Base-by-base conservation (phyloP, 2,888 invertebrate species). In the Cynaeus angustus region DNA sequence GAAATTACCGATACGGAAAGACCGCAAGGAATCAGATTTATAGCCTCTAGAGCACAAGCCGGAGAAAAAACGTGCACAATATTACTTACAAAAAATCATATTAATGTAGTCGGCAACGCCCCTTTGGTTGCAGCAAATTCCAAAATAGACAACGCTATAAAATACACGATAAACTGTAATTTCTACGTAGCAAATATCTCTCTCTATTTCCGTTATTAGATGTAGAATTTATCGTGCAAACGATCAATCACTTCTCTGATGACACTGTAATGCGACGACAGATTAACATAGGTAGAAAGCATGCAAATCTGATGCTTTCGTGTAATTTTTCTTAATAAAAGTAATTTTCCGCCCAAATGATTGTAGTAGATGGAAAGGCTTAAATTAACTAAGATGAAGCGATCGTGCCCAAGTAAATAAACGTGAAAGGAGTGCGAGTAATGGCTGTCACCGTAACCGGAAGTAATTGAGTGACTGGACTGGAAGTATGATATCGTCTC, bases 381-480 rank as follows among this genome's bases (percentile, higher is more conserved):
- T 28, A 41, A 53, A 66, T 46, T 59, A 67, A 67, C 50, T 50
- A 67, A 67, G 66, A 67, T 59, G 59, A 59, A 67, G 52, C 52
- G 66, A 59, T 67, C 26, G 48, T 59, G 50, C 48, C 28, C 45
- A 37, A 56, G 46, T 56, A 66, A 66, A 66, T 66, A 66, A 65
- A 53, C 12, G 46, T 21, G 66, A 30, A 55, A 41, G 41, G 21
- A 65, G 30, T 66, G 28, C 41, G 43, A 26, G 65, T 50, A 72
- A 68, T 66, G 66, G 56, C 53, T 53, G 72, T 72, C 72, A 70
- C 68, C 58, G 66, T 61, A 61, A 33, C 52, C 72, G 72, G 72
- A 72, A 72, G 62, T 71, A 71, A 72, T 71, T 68, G 68, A 58
- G 61, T 58, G 70, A 64, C 72, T 68, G 72, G 61, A 56, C 59